Percentiles rank a stretch among this genome's conserved stretches.
These are phyloP conservation scores for Onchidella celtica DNA, from an alignment of 2,888 invertebrate species.

Conservation along the genomic window DNA sequence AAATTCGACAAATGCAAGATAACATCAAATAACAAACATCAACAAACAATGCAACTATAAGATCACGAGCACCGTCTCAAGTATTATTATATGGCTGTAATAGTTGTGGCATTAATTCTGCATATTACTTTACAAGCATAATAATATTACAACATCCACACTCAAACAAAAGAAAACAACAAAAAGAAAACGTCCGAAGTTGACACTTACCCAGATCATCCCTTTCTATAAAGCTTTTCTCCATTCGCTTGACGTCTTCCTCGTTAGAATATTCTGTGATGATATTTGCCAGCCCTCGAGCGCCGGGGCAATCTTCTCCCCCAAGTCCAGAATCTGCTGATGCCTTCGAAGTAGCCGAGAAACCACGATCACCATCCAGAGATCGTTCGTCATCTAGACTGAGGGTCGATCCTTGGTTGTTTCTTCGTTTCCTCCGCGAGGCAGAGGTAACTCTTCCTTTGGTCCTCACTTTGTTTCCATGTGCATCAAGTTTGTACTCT, in stretches of 20 bases:
- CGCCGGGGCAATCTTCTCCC: conserved; percentile 57
- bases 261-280: conserved; percentile 73
- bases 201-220: conserved; percentile 70
- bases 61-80: too few relatives aligned
- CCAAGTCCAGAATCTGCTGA: conserved; percentile 75
- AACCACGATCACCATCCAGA: conserved; percentile 64
- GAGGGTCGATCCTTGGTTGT: conserved; percentile 58
- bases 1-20: too few relatives aligned
- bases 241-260: conserved; percentile 62
- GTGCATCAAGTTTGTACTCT: conserved; percentile 59
- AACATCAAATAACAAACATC: too few relatives aligned
- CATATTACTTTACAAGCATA: too few relatives aligned
- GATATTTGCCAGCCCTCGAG: conserved; percentile 45
- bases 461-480: conserved; percentile 54
- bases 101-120: too few relatives aligned
- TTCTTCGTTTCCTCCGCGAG: conserved; percentile 48
- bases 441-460: conserved; percentile 55
- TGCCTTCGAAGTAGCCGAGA: conserved; percentile 75
- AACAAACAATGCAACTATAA: too few relatives aligned
- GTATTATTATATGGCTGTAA: too few relatives aligned
- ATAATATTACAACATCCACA: too few relatives aligned
- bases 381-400: conserved; percentile 60
- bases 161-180: too few relatives aligned
- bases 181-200: too few relatives aligned
- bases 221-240: conserved; percentile 63